These are phyloP conservation scores for Ivindomyrus marchei DNA, from an alignment of 2,113 vertebrate species.

Conservation along the genomic window DNA sequence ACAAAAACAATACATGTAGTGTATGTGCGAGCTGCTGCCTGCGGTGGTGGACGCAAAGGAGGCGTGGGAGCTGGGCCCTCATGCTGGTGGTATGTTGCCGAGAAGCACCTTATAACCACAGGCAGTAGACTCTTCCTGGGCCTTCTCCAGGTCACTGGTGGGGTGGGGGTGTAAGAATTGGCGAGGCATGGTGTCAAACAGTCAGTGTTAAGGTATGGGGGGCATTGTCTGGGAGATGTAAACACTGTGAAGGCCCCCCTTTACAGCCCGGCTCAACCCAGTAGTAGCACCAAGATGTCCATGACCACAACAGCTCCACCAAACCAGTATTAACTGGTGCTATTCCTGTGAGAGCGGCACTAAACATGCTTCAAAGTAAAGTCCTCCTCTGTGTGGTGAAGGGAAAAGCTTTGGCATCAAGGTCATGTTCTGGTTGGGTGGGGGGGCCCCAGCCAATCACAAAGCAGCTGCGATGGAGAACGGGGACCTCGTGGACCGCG, in stretches of 20 bases:
- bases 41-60: background rate
- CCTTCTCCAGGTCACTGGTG: background rate
- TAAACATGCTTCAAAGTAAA: background rate
- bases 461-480: background rate
- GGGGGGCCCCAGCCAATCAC: background rate
- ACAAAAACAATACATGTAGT: background rate
- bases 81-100: background rate
- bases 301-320: background rate
- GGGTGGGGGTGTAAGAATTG: background rate
- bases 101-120: background rate
- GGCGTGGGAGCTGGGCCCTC: background rate
- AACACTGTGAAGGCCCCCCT: background rate
- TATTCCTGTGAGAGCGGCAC: background rate
- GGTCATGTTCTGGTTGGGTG: background rate
- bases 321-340: background rate
- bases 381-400: background rate
- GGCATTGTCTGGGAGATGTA: background rate
- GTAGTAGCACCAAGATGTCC: slow-evolving; percentile 19
- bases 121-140: background rate
- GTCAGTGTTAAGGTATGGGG: background rate
- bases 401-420: slow-evolving; percentile 8
- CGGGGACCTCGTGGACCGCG: background rate
- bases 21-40: background rate
- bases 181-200: background rate
- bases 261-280: slow-evolving; percentile 1